Base-by-base conservation (phyloP, 2,797 vertebrate species). In the Tragopan temminckii region DNA sequence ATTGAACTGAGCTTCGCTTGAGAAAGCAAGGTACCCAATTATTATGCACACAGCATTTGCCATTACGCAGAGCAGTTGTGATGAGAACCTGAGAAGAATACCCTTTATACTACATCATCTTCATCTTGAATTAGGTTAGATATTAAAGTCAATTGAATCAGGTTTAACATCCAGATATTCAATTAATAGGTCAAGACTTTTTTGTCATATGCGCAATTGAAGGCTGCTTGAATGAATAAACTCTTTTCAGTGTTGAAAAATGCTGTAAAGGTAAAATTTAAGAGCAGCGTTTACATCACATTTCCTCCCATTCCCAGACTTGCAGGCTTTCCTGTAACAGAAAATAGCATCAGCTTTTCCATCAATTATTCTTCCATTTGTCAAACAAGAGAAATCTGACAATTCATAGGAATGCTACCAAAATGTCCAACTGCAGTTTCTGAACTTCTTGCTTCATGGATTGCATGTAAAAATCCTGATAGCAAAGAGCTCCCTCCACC, bases 21-120 rank as follows among this genome's bases (percentile, higher is more conserved):
- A 50, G 52, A 92, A 94, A 71, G 43, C 14, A 89, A 89, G 50
- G 67, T 31, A 69, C 19, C 15, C 23, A n/a, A 77, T 70, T 58
- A 55, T 45, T 45, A 38, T 66, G 77, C 38, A 76, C 4, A 38
- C 17, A 80, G 61, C 64, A 69, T 75, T 63, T 8, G 1, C 7
- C 33, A 63, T 29, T 36, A 31, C 11, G 12, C 24, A 69, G 74
- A 63, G 7, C 52, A 80, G 25, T 7, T 67, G 25, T 75, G 69
- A 64, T 10, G 25, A 87, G 46, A 78, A 77, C 15, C 21, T 58
- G 53, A 84, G 33, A 77, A 93, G 90, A 94, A 91, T 23, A 80
- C 2, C 25, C n/a, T 53, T 59, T 88, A 80, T 88, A 74, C 43
- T 57, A 78, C 11, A 62, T 11, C 11, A 62, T 11, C 40, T 33